Evolutionary conservation across 2,113 vertebrate species (phyloP).

Genomic region (Forbesichthys papilliferus): DNA sequence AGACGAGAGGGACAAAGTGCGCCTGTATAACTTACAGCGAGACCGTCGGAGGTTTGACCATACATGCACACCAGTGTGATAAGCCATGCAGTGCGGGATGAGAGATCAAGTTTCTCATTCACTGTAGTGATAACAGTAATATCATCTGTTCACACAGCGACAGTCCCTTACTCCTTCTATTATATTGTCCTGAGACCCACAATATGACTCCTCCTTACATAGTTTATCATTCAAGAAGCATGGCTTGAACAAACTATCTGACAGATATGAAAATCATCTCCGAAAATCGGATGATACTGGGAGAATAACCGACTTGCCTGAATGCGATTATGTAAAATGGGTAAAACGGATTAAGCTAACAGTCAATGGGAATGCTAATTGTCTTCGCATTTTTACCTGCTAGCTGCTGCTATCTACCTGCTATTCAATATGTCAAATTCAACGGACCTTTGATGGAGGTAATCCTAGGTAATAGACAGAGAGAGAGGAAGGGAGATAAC

Average conservation of each 20-base stretch:
- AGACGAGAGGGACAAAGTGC: not conserved
- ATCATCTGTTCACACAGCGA: constrained; percentile 21
- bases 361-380: constrained; percentile 8
- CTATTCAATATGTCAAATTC: not conserved
- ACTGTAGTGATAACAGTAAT: constrained; percentile 43
- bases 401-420: not conserved
- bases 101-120: constrained; percentile 42
- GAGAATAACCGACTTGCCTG: constrained; percentile 22
- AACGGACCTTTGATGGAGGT: not conserved
- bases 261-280: constrained; percentile 7
- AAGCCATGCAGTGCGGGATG: constrained; percentile 8
- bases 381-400: not conserved
- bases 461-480: not conserved
- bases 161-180: not conserved
- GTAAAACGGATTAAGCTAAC: constrained; percentile 32
- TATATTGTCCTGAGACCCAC: constrained; percentile 12
- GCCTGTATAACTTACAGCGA: constrained; percentile 33
- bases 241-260: constrained; percentile 20
- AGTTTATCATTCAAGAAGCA: constrained; percentile 19
- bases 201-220: constrained; percentile 12
- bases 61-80: constrained; percentile 28
- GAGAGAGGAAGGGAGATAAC: not conserved
- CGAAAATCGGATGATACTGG: not conserved
- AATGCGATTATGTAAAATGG: constrained; percentile 26
- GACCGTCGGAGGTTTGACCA: constrained; percentile 3